Evolutionary conservation across 2,113 vertebrate species (phyloP).

Genomic region (Atractosteus spatula): DNA sequence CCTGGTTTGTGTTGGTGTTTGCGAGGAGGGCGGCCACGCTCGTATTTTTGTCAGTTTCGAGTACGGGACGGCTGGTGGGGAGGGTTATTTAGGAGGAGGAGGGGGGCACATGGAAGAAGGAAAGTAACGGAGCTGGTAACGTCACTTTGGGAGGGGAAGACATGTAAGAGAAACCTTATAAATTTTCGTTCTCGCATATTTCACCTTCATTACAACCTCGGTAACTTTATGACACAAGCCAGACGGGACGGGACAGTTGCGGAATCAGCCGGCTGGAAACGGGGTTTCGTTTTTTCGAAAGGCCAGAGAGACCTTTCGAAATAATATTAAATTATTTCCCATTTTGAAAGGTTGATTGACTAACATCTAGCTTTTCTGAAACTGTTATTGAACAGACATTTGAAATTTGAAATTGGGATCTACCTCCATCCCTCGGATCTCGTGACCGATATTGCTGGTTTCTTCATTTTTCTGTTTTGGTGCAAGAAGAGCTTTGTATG

Average conservation of each 20-base stretch:
- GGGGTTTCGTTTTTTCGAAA: no score
- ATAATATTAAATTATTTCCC: not conserved
- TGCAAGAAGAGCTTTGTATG: no score
- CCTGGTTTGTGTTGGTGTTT: constrained; percentile 27
- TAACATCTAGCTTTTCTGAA: not conserved
- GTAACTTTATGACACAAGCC: not conserved
- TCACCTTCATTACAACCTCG: constrained; percentile 26
- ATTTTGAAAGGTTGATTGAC: not conserved
- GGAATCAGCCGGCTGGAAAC: not conserved
- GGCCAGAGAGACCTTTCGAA: no score
- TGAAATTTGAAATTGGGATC: no score
- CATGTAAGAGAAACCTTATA: constrained; percentile 1
- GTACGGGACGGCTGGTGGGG: constrained; percentile 7
- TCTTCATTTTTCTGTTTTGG: no score
- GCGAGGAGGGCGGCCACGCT: constrained; percentile 1
- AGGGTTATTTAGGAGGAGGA: not conserved
- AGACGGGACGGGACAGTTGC: not conserved
- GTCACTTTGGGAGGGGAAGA: constrained; percentile 19
- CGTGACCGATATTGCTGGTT: no score
- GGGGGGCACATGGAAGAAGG: not conserved
- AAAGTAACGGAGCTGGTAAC: constrained; percentile 14
- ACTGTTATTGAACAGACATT: not conserved
- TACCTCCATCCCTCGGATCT: no score
- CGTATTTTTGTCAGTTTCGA: constrained; percentile 26
- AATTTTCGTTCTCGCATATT: constrained; percentile 9